These are phyloP conservation scores for Mola mola DNA, from an alignment of 2,113 vertebrate species.

Conservation along the genomic window DNA sequence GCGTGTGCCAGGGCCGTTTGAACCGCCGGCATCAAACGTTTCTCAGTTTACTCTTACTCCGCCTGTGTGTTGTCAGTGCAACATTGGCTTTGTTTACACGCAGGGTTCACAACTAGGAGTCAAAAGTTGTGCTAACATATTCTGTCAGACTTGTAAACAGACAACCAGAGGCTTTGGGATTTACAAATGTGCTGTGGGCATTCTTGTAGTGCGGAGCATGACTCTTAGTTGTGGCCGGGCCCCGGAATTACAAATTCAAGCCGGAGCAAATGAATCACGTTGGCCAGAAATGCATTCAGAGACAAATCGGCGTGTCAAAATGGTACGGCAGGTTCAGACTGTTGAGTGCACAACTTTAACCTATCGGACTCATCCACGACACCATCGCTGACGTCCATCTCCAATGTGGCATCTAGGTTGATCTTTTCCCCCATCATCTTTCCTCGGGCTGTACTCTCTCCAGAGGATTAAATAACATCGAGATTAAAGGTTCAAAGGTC, in stretches of 20 bases:
- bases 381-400: slow-evolving; percentile 14
- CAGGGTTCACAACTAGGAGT: slow-evolving; percentile 12
- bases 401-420: slow-evolving; percentile 23
- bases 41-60: slow-evolving; percentile 21
- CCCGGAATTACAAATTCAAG: neutral
- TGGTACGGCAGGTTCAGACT: neutral
- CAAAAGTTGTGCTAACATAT: slow-evolving; percentile 21
- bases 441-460: slow-evolving; percentile 52
- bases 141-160: slow-evolving; percentile 34
- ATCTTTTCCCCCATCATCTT: slow-evolving; percentile 34
- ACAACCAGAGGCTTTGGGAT: slow-evolving; percentile 1
- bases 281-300: neutral
- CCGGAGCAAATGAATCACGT: neutral
- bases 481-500: slow-evolving; percentile 70
- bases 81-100: slow-evolving; percentile 5
- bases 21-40: slow-evolving; percentile 18
- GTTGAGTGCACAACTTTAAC: slow-evolving; percentile 10
- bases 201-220: neutral
- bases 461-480: slow-evolving; percentile 63
- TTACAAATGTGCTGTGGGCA: slow-evolving; percentile 5
- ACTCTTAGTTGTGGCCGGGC: slow-evolving; percentile 13
- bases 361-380: slow-evolving; percentile 12
- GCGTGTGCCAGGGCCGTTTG: neutral
- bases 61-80: slow-evolving; percentile 12
- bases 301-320: neutral